Evolutionary conservation across 2,113 vertebrate genomes (phyloP).

Genomic region (Varanus komodoensis): DNA sequence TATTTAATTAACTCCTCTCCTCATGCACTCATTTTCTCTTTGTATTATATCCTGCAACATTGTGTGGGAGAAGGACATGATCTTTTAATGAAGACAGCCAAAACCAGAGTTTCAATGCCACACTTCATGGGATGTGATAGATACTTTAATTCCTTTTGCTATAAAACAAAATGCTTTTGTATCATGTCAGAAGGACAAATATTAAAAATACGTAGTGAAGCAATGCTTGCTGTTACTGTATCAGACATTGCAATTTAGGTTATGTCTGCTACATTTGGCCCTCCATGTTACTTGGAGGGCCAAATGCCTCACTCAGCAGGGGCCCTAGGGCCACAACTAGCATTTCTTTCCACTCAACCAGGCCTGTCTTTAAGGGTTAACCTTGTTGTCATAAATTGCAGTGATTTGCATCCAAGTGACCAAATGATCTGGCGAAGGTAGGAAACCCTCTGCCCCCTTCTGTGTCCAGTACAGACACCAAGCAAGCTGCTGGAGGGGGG

Average conservation of each 20-base stretch:
- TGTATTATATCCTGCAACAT: constrained; percentile 39
- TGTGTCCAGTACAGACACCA: no score
- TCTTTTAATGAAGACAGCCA: constrained; percentile 50
- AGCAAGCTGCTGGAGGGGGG: no score
- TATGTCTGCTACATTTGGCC: no score
- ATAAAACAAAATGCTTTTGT: constrained; percentile 13
- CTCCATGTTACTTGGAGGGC: background rate
- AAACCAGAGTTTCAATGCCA: constrained; percentile 1
- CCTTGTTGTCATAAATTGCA: no score
- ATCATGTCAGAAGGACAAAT: background rate
- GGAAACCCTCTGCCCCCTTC: no score
- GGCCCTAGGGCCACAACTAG: background rate
- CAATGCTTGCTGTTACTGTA: background rate
- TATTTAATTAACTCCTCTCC: constrained; percentile 55
- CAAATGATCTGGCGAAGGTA: no score
- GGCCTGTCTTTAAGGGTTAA: no score
- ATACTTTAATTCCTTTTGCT: constrained; percentile 2
- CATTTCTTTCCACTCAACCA: background rate
- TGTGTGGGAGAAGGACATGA: constrained; percentile 20
- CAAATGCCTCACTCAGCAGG: background rate
- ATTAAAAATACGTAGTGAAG: background rate
- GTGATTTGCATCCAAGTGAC: no score
- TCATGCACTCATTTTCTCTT: constrained; percentile 40
- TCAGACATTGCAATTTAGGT: background rate
- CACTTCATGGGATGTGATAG: background rate